Base-by-base conservation (phyloP, 2,797 vertebrate species). In the Tapera naevia region DNA sequence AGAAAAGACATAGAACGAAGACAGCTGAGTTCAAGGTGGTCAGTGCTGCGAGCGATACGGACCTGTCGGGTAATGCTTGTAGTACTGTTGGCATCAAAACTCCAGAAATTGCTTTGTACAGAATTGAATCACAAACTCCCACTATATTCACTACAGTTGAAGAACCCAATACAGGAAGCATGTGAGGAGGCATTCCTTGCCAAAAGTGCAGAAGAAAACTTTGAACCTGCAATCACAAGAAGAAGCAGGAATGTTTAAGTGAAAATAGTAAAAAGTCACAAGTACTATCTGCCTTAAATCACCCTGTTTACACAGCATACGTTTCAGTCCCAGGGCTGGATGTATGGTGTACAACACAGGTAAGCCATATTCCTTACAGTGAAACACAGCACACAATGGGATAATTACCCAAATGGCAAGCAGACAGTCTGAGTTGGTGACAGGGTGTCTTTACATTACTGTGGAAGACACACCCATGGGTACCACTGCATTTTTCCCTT, bases 171-270 rank as follows among this genome's bases (percentile, higher is more conserved):
- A 99, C 99, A 0, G 99, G 99, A 92, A 99, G 98, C 99, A 99
- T 99, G 97, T 99, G 99, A 80, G 99, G 99, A 0, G 99, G 99
- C 99, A 99, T 99, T 80, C 99, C 99, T 98, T 99, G 99, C 99
- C 99, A 99, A 98, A 99, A 99, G 98, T 99, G 99, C 98, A 99
- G 98, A 98, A 99, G 98, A 97, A 99, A 99, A 97, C 99, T 99
- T 97, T 99, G 99, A 98, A 99, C 99, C 99, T 99, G 97, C 24
- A 82, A 39, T 10, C 19, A 58, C 2, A 19, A 86, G 76, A 88
- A 94, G 69, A 23, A 91, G 30, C 23, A 62, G 73, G 28, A 48
- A 41, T 28, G 28, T 62, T 78, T 82, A 93, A 70, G 88, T 64
- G 91, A 53, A 91, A 62, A 54, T 32, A 91, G 90, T 30, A n/a